These are phyloP conservation scores for Cerastis leucographa DNA, from an alignment of 2,888 invertebrate genomes.

Conservation along the genomic window DNA sequence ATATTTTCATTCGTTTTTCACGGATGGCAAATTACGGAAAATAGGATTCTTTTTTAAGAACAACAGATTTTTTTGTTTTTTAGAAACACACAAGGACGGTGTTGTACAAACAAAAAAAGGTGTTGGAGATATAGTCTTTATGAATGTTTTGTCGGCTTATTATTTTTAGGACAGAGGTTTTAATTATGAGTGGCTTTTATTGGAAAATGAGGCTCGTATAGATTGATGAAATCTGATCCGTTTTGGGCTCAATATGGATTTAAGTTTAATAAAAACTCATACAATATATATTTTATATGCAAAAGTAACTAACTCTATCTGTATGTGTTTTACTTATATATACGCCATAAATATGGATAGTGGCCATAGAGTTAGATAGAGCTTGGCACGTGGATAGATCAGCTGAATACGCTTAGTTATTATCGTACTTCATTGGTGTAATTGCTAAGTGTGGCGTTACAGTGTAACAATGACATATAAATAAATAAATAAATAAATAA, in stretches of 20 bases:
- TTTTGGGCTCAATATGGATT: neutral
- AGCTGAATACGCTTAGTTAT: too few relatives aligned
- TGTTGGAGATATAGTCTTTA: neutral
- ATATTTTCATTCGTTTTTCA: slow-evolving; percentile 10
- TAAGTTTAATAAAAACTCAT: neutral
- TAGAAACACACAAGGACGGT: neutral
- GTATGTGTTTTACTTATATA: too few relatives aligned
- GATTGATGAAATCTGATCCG: neutral
- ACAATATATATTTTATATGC: neutral
- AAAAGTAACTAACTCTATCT: too few relatives aligned
- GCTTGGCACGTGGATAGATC: too few relatives aligned
- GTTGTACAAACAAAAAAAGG: neutral
- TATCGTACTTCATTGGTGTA: too few relatives aligned
- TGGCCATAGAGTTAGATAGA: too few relatives aligned
- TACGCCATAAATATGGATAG: too few relatives aligned
- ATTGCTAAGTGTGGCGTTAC: too few relatives aligned
- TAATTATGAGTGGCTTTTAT: slow-evolving; percentile 2
- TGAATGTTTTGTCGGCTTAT: neutral
- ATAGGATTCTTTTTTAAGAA: slow-evolving; percentile 1
- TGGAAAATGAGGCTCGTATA: neutral
- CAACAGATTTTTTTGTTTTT: neutral
- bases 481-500: too few relatives aligned
- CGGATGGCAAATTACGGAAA: slow-evolving; percentile 13
- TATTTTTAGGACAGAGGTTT: neutral
- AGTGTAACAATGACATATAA: too few relatives aligned